Conservation (phyloP, 2,797 vertebrate species). For the Bovichtus diacanthus region DNA sequence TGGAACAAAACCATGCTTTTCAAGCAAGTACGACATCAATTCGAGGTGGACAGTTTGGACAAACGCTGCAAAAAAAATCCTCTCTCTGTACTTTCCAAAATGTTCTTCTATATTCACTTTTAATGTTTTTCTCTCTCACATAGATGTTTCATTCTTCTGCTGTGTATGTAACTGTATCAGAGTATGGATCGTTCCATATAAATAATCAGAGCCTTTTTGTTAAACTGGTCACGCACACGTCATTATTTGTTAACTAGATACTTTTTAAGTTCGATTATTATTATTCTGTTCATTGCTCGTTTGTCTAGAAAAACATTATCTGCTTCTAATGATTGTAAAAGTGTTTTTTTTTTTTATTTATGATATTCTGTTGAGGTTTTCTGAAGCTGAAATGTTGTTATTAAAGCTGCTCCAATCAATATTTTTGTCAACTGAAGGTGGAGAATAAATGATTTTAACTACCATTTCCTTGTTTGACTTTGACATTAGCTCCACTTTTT, state of each 20-base stretch:
- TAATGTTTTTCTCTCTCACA: background rate
- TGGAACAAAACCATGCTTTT: constrained; percentile 7
- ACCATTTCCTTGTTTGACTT: background rate
- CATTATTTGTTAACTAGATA: background rate
- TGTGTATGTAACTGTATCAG: background rate
- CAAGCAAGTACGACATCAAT: constrained; percentile 2
- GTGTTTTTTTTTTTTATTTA: background rate
- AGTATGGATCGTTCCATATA: background rate
- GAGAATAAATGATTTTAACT: background rate
- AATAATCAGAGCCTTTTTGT: background rate
- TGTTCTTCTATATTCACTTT: background rate
- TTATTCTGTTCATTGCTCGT: background rate
- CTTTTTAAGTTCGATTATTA: background rate
- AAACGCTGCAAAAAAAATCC: background rate
- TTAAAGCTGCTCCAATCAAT: background rate
- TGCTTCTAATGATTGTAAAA: background rate
- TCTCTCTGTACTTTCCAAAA: background rate
- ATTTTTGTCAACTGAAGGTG: background rate
- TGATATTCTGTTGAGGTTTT: background rate
- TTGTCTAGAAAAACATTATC: background rate
- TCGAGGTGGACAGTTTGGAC: background rate
- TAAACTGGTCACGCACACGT: background rate
- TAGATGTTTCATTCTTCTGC: background rate
- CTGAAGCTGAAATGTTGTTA: background rate
- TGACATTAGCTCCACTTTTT: background rate